These are phyloP conservation scores for Cyprinella venusta DNA, from an alignment of 2,797 vertebrate species.

Conservation along the genomic window DNA sequence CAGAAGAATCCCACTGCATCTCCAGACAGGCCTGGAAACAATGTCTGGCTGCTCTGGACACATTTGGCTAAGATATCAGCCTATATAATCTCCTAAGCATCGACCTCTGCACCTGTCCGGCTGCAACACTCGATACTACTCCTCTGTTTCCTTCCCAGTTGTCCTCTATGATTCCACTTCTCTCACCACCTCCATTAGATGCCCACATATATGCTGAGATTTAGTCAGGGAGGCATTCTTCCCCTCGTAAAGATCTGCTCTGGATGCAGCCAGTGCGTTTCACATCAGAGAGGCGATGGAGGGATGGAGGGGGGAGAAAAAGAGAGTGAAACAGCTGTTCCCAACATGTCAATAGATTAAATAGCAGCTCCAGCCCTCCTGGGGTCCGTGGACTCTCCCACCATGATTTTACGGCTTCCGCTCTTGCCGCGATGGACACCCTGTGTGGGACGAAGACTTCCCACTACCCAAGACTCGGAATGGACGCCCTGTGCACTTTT, in stretches of 20 bases:
- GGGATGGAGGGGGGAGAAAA: slow-evolving; percentile 52
- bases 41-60: slow-evolving; percentile 47
- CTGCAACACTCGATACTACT: slow-evolving; percentile 70
- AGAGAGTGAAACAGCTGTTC: slow-evolving; percentile 71
- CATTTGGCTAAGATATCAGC: slow-evolving; percentile 60
- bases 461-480: background rate
- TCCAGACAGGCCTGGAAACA: slow-evolving; percentile 38
- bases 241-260: slow-evolving; percentile 77
- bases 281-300: slow-evolving; percentile 64
- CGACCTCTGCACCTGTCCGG: slow-evolving; percentile 75
- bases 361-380: slow-evolving; percentile 66
- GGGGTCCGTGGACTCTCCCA: slow-evolving; percentile 52
- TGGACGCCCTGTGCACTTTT: background rate
- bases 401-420: slow-evolving; percentile 65
- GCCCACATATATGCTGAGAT: slow-evolving; percentile 64
- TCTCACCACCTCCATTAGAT: slow-evolving; percentile 63
- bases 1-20: background rate
- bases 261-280: slow-evolving; percentile 64
- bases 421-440: slow-evolving; percentile 26
- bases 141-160: slow-evolving; percentile 68
- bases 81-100: slow-evolving; percentile 62
- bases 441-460: slow-evolving; percentile 31
- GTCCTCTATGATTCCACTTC: slow-evolving; percentile 75
- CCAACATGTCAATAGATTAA: slow-evolving; percentile 67
- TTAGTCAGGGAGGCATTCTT: slow-evolving; percentile 72